phyloP scores from a whole-genome alignment of 2,888 invertebrate species.

The Drosophila austrosaltans region DNA sequence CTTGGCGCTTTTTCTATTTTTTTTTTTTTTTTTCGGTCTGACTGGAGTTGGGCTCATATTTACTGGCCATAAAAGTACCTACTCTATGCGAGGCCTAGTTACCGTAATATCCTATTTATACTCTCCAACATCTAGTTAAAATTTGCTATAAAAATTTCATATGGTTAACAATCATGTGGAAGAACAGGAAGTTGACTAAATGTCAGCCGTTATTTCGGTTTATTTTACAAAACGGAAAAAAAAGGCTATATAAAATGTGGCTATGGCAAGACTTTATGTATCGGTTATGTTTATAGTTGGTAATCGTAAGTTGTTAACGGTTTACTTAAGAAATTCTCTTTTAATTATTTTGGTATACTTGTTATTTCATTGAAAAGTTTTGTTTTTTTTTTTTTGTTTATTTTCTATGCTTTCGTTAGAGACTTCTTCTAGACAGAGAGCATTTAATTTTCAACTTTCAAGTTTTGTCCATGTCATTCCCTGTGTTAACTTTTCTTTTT shows the following conservation, averaged over 20 bases:
- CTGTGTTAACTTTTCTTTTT: conserved; percentile 21
- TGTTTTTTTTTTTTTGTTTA: background rate
- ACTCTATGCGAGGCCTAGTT: background rate
- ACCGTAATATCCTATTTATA: background rate
- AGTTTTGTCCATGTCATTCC: conserved; percentile 23
- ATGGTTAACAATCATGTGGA: background rate
- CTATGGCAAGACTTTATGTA: background rate
- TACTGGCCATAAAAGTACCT: background rate
- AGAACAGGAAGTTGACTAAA: background rate
- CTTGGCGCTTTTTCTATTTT: conserved; percentile 34
- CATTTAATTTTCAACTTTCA: conserved; percentile 18
- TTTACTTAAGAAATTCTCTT: no score
- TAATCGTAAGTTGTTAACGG: no score
- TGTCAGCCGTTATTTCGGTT: background rate
- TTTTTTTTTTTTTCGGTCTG: no score
- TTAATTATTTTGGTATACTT: no score
- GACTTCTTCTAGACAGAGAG: conserved; percentile 16
- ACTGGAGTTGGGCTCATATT: no score
- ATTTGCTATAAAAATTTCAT: conserved; percentile 1
- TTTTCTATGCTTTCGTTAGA: background rate
- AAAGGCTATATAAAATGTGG: background rate
- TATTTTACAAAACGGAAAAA: background rate
- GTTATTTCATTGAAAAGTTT: background rate
- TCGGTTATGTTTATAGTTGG: no score
- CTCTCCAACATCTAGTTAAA: background rate